Evolutionary conservation across 2,113 vertebrate species (phyloP).

Genomic region (Cathartes aura): DNA sequence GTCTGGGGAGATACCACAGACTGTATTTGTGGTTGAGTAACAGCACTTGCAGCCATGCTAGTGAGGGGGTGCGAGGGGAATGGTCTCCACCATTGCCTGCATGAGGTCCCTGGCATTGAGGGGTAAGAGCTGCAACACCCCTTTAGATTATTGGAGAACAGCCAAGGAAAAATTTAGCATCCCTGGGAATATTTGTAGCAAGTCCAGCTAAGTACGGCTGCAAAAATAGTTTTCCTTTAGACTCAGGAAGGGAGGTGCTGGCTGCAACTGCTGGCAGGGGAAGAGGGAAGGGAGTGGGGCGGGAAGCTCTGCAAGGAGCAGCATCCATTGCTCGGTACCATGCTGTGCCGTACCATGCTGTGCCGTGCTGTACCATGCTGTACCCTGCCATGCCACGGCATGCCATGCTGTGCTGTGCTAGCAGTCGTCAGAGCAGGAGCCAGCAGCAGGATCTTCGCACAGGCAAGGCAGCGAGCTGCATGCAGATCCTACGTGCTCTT

Average conservation of each 20-base stretch:
- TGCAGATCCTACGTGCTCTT: background rate
- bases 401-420: background rate
- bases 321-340: background rate
- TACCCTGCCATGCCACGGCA: background rate
- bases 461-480: background rate
- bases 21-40: background rate
- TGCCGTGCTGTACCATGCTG: background rate
- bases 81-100: background rate
- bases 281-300: constrained; percentile 19
- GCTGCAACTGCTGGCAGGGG: background rate
- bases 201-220: background rate
- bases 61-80: background rate
- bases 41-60: background rate
- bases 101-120: background rate
- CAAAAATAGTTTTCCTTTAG: constrained; percentile 56
- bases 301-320: background rate
- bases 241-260: constrained; percentile 59
- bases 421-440: background rate
- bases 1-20: background rate
- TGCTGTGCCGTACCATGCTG: rapidly evolving
- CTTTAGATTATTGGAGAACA: background rate
- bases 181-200: background rate
- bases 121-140: background rate
- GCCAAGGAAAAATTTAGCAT: background rate
- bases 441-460: background rate